Percentiles rank a stretch among this genome's conserved stretches.
Evolutionary conservation across 2,797 vertebrate species (phyloP).

Genomic region (Pachyuromys duprasi): DNA sequence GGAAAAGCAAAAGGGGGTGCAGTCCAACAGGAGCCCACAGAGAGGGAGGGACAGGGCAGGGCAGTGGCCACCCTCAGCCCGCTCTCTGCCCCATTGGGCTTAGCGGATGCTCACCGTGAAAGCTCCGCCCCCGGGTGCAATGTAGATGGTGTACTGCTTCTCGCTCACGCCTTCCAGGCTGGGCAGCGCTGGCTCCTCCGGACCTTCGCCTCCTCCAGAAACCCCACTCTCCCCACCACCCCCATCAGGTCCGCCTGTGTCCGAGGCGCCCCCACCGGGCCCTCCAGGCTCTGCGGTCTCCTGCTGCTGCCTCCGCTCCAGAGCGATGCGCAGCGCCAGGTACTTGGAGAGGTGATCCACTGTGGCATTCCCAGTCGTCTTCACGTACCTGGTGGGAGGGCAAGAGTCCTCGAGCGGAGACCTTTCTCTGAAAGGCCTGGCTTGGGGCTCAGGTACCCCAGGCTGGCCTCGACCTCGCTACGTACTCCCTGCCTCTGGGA

Average conservation of each 20-base stretch:
- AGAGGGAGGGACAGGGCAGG: neutral
- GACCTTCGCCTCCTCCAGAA: conserved; percentile 69
- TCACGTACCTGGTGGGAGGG: conserved; percentile 89
- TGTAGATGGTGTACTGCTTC: conserved; percentile 97
- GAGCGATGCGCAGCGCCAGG: conserved; percentile 93
- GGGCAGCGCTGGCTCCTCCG: conserved; percentile 82
- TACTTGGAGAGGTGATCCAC: conserved; percentile 96
- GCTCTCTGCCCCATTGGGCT: rapidly evolving
- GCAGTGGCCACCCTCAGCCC: neutral
- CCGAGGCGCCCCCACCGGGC: conserved; percentile 72
- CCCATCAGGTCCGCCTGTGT: conserved; percentile 76
- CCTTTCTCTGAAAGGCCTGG: neutral
- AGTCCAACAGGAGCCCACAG: neutral
- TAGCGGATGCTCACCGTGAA: conserved; percentile 91
- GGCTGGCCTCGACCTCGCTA: neutral
- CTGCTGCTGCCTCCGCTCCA: conserved; percentile 90
- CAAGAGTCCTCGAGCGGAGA: neutral
- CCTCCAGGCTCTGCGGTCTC: conserved; percentile 78
- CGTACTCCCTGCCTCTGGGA: neutral
- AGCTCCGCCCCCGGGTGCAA: conserved; percentile 90
- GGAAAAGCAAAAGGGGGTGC: neutral
- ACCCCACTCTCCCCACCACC: conserved; percentile 74
- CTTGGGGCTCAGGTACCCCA: neutral
- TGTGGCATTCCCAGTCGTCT: conserved; percentile 94
- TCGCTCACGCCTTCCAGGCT: conserved; percentile 91